Base-by-base conservation (phyloP, 2,888 invertebrate species). In the Pristionchus japonicus region DNA sequence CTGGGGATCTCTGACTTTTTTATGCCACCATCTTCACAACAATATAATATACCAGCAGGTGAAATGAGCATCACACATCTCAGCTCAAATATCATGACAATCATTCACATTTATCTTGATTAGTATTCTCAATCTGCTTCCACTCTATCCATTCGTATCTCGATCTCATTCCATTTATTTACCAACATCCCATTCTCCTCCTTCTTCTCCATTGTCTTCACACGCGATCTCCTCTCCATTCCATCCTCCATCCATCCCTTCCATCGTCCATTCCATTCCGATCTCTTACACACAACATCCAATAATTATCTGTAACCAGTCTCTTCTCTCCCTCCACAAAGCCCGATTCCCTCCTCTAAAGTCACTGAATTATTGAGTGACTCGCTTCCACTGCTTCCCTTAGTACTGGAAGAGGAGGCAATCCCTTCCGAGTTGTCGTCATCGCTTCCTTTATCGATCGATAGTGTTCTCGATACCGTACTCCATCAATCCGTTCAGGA, bases 151-250 rank as follows among this genome's bases (percentile, higher is more conserved):
- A 11, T 49, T 3, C 52, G 43, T 84, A 20, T 57, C 61, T 61
- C 61, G n/a, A 52, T 84, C 84, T n/a, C 84, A 27, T 47, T 84
- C 84, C 61, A 17, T 15, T 49, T 40, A 31, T 40, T 31, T 23
- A n/a, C 49, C 77, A 43, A 20, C 43, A 27, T 27, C 80, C n/a
- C 37, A 37, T 3, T 20, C 49, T 84, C 83, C 49, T 49, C 40
- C 31, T 82, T n/a, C 27, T 61, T 34, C 57, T 84, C 84, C 49
- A 31, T 27, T 84, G 37, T 61, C 84, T 84, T n/a, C 47, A 27
- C 61, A 84, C 61, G 52, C 27, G 27, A 40, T 84, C 47, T 80
- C 80, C 49, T n/a, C n/a, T 17, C 80, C 27, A 80, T 77, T 47
- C 47, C 47, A 74, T 74, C 43, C 23, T 40, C 37, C n/a, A 31